Conservation (phyloP, 2,113 vertebrate species). For the Gobiocypris rarus region DNA sequence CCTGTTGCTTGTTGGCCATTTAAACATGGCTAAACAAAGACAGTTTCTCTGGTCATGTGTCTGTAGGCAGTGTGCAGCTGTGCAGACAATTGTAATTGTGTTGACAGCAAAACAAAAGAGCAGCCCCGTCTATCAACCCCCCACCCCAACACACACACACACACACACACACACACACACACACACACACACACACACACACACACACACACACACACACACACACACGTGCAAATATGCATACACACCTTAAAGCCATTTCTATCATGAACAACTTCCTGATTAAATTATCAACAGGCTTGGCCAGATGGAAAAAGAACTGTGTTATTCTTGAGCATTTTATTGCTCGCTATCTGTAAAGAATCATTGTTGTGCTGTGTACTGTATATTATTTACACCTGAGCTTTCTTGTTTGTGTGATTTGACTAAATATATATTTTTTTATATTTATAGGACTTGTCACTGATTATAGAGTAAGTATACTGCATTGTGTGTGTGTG, state of each 20-base stretch:
- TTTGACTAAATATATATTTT: slow-evolving; percentile 6
- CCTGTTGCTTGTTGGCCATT: slow-evolving; percentile 36
- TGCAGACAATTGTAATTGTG: slow-evolving; percentile 63
- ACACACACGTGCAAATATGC: slow-evolving; percentile 6
- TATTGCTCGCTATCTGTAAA: not conserved
- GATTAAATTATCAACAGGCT: not conserved
- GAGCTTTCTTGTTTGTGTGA: not conserved
- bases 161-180: slow-evolving; percentile 23
- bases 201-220: slow-evolving; percentile 21
- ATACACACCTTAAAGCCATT: slow-evolving; percentile 34
- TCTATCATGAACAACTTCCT: slow-evolving; percentile 24
- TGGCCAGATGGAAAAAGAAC: not conserved
- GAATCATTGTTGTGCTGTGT: slow-evolving; percentile 34
- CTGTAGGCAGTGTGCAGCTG: slow-evolving; percentile 59
- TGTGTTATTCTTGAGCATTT: not conserved
- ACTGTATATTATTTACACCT: not conserved
- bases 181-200: slow-evolving; percentile 19
- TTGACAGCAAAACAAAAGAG: slow-evolving; percentile 64
- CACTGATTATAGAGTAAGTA: slow-evolving; percentile 95
- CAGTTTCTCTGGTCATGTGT: slow-evolving; percentile 11
- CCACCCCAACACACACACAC: not conserved
- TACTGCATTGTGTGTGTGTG: not conserved
- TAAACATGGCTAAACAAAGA: slow-evolving; percentile 39
- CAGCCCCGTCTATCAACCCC: slow-evolving; percentile 24
- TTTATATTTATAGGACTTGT: slow-evolving; percentile 81